Base-by-base conservation (phyloP, 1,140 invertebrate species). In the Drosophila novamexicana region DNA sequence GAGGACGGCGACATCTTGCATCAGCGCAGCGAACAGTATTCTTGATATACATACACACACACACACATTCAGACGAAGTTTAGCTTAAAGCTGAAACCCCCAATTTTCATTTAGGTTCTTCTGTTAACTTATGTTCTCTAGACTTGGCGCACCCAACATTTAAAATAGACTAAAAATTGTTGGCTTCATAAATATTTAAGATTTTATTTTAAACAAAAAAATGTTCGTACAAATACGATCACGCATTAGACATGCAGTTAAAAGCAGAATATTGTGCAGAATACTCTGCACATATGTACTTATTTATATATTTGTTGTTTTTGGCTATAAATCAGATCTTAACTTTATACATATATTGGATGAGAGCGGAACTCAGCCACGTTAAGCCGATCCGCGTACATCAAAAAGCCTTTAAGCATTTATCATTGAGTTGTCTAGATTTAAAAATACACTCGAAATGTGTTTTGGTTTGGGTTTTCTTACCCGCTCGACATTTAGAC, bases 171-270 rank as follows among this genome's bases (percentile, higher is more conserved):
- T 40, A 29, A 29, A 9, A 29, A 37, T 14, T 36, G 8, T 62
- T 49, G 59, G 34, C 42, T 52, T 54, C 71, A 69, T 68, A 74
- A 74, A 74, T 74, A 73, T 58, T 73, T 69, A 69, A 74, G 71
- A 62, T 22, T 74, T 74, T 74, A 74, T 74, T 74, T 74, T 54
- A 37, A 74, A 74, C 64, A 74, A 62, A 74, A 62, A 74, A 74
- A 74, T 62, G 36, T 68, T 62, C 70, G 64, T 67, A 73, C 54
- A 72, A 67, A 47, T 73, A 68, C 54, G 64, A 61, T 73, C 64
- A 68, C 49, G 40, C 49, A 68, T 54, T 45, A 44, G 29, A 52
- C 40, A 71, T 71, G 44, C 52, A 65, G 37, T 73, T 54, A 44
- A 44, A 73, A 73, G 63, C 49, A 53, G 37, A 66, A 62, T 62